Evolutionary conservation across 2,888 invertebrate genomes (phyloP).

Genomic region (Papilio elwesi): DNA sequence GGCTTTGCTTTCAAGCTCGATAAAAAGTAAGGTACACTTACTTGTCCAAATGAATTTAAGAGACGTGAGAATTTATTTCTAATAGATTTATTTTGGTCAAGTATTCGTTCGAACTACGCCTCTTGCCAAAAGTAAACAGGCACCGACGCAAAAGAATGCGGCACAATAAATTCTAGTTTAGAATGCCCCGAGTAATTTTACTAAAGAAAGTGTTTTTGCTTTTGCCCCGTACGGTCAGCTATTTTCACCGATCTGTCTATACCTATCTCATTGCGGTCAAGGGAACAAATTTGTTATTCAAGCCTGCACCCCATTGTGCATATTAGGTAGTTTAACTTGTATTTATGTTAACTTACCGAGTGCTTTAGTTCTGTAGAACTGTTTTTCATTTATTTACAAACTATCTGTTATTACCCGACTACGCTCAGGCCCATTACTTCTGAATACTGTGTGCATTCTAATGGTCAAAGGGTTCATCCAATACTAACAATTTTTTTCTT

Average conservation of each 20-base stretch:
- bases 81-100: constrained; percentile 13
- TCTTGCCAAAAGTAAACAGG: constrained; percentile 39
- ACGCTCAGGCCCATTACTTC: neutral
- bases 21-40: neutral
- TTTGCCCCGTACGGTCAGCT: constrained; percentile 57
- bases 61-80: neutral
- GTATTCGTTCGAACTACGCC: neutral
- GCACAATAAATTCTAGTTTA: constrained; percentile 38
- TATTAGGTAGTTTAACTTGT: constrained; percentile 41
- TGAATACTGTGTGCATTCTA: neutral
- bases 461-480: neutral
- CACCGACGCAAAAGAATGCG: constrained; percentile 45
- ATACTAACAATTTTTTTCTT: too few relatives aligned
- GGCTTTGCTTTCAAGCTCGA: neutral
- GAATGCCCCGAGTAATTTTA: constrained; percentile 50
- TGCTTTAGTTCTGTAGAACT: neutral
- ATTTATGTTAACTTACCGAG: constrained; percentile 39
- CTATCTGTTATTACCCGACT: neutral
- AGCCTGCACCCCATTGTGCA: constrained; percentile 46
- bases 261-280: constrained; percentile 74
- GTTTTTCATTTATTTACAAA: constrained; percentile 34
- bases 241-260: constrained; percentile 71
- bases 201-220: constrained; percentile 75
- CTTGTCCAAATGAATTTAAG: neutral
- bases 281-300: constrained; percentile 64